phyloP scores from a whole-genome alignment of 2,113 vertebrate species.

The Platichthys flesus region DNA sequence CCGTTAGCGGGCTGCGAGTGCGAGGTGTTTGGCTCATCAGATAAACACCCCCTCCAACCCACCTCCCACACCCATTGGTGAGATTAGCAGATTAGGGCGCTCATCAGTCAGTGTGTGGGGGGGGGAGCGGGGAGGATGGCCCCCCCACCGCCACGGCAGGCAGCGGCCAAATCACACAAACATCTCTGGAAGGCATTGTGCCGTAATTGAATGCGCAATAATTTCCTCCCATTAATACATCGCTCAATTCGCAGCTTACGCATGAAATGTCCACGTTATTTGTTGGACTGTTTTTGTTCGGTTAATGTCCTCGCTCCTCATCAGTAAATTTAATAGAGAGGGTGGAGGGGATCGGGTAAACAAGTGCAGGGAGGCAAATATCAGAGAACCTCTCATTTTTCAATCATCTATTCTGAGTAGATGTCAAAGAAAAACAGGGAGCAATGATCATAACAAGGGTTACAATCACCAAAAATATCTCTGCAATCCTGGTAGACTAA shows the following conservation, averaged over 20 bases:
- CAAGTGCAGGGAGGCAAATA: constrained; percentile 83
- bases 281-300: constrained; percentile 83
- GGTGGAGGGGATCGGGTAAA: constrained; percentile 66
- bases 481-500: not conserved
- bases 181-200: constrained; percentile 97
- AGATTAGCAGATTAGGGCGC: constrained; percentile 99
- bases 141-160: constrained; percentile 85
- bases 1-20: constrained; percentile 76
- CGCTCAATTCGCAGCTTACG: constrained; percentile 94
- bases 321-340: constrained; percentile 88
- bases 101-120: constrained; percentile 88
- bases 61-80: constrained; percentile 86
- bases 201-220: constrained; percentile 97
- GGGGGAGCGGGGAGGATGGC: not conserved
- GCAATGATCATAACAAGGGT: constrained; percentile 84
- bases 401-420: constrained; percentile 64
- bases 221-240: constrained; percentile 98
- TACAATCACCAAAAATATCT: not conserved
- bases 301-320: constrained; percentile 90
- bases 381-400: constrained; percentile 77
- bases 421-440: constrained; percentile 89
- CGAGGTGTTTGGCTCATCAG: constrained; percentile 80
- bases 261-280: constrained; percentile 94
- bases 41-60: constrained; percentile 52
- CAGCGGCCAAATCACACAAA: constrained; percentile 90